These are phyloP conservation scores for Phodopus roborovskii DNA, from an alignment of 2,113 vertebrate genomes.

Conservation along the genomic window DNA sequence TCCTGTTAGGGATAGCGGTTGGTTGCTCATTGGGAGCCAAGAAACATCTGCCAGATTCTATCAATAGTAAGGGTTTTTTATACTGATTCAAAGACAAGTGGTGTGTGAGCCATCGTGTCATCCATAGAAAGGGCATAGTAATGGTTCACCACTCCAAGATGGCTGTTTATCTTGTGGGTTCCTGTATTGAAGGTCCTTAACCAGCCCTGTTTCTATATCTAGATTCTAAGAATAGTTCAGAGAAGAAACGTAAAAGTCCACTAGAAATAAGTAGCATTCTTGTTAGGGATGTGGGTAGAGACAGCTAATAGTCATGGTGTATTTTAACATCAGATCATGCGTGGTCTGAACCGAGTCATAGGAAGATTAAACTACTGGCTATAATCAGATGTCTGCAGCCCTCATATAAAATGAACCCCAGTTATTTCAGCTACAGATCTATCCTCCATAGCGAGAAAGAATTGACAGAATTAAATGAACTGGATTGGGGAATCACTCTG, in stretches of 20 bases:
- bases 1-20: not conserved
- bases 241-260: not conserved
- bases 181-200: not conserved
- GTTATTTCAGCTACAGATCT: slow-evolving; percentile 18
- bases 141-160: not conserved
- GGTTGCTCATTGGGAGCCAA: not conserved
- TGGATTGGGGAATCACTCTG: not conserved
- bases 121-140: not conserved
- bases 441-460: not conserved
- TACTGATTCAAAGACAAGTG: not conserved
- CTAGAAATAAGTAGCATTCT: not conserved
- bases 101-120: not conserved
- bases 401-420: not conserved
- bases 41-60: not conserved
- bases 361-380: not conserved
- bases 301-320: not conserved
- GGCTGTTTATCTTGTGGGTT: not conserved
- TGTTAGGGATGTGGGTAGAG: not conserved
- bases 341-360: not conserved
- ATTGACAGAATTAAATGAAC: not conserved
- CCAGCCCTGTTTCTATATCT: not conserved
- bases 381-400: not conserved
- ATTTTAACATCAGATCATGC: not conserved
- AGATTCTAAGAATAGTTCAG: not conserved
- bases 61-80: not conserved